These are phyloP conservation scores for Drosophila ustulata DNA, from an alignment of 2,888 invertebrate genomes.

Conservation along the genomic window DNA sequence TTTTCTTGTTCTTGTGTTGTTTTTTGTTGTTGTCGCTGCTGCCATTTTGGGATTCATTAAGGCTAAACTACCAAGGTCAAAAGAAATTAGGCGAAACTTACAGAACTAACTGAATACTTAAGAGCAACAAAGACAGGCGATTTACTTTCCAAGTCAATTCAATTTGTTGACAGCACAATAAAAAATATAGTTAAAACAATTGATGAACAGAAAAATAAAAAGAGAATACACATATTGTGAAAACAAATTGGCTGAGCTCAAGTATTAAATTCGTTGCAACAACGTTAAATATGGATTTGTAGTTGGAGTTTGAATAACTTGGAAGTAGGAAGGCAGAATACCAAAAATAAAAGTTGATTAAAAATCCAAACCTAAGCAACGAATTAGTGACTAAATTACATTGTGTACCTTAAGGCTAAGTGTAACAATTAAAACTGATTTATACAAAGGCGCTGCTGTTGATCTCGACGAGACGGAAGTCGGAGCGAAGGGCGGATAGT, in stretches of 20 bases:
- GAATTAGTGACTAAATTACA: conserved; percentile 70
- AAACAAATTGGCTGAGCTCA: conserved; percentile 41
- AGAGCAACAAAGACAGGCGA: conserved; percentile 27
- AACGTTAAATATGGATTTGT: conserved; percentile 31
- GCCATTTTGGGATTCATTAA: conserved; percentile 34
- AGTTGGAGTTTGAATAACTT: conserved; percentile 8
- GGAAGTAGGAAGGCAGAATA: conserved; percentile 8
- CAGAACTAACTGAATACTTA: conserved; percentile 72
- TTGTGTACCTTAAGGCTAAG: conserved; percentile 60
- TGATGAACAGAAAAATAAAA: not conserved
- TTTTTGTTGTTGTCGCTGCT: conserved; percentile 30
- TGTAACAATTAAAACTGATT: conserved; percentile 76
- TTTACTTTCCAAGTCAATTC: not conserved
- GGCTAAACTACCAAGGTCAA: conserved; percentile 45
- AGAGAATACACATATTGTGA: conserved; percentile 18
- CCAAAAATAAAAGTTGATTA: conserved; percentile 4
- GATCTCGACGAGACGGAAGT: conserved; percentile 14
- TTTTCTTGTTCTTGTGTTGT: conserved; percentile 31
- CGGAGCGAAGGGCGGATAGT: not conserved
- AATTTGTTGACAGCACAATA: not conserved
- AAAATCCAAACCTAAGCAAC: conserved; percentile 65
- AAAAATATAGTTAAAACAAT: not conserved
- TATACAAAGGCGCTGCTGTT: conserved; percentile 54
- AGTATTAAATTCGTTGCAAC: conserved; percentile 62
- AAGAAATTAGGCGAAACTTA: conserved; percentile 49